Evolutionary conservation across 2,888 invertebrate genomes (phyloP).

Genomic region (Hemistola chrysoprasaria): DNA sequence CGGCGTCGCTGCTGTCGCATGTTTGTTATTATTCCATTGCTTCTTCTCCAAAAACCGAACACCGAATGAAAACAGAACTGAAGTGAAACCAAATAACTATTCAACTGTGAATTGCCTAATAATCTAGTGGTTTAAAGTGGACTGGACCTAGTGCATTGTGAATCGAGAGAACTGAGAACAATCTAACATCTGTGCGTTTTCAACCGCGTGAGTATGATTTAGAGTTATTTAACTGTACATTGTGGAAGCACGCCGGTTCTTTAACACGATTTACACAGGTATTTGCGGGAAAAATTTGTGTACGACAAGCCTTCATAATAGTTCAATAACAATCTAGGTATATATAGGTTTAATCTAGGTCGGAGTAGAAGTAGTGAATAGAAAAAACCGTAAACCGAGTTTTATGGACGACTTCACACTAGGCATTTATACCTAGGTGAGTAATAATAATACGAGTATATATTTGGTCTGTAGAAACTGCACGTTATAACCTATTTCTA

Average conservation of each 20-base stretch:
- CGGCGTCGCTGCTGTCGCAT: slow-evolving; percentile 42
- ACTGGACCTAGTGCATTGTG: slow-evolving; percentile 40
- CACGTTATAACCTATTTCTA: too few relatives aligned
- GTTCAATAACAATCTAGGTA: too few relatives aligned
- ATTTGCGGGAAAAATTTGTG: slow-evolving; percentile 62
- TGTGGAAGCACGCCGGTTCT: slow-evolving; percentile 52
- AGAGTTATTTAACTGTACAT: slow-evolving; percentile 74
- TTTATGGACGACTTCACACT: background rate
- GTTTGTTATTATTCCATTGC: slow-evolving; percentile 25
- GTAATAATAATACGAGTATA: too few relatives aligned
- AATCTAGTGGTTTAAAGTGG: slow-evolving; percentile 51
- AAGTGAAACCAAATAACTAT: slow-evolving; percentile 40
- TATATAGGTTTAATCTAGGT: too few relatives aligned
- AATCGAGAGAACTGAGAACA: slow-evolving; percentile 41
- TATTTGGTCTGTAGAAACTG: too few relatives aligned
- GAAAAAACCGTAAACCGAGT: too few relatives aligned
- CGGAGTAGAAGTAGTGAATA: too few relatives aligned
- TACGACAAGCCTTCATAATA: background rate
- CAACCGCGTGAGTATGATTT: slow-evolving; percentile 63
- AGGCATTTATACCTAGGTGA: slow-evolving; percentile 10
- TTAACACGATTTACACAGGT: slow-evolving; percentile 33
- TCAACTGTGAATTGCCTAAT: slow-evolving; percentile 43
- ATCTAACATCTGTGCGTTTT: slow-evolving; percentile 53
- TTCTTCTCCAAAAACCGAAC: slow-evolving; percentile 14
- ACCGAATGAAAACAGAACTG: slow-evolving; percentile 46